Percentiles rank a stretch among this genome's conserved stretches.
phyloP scores from a whole-genome alignment of 2,797 vertebrate species.

The Gobionotothen gibberifrons region DNA sequence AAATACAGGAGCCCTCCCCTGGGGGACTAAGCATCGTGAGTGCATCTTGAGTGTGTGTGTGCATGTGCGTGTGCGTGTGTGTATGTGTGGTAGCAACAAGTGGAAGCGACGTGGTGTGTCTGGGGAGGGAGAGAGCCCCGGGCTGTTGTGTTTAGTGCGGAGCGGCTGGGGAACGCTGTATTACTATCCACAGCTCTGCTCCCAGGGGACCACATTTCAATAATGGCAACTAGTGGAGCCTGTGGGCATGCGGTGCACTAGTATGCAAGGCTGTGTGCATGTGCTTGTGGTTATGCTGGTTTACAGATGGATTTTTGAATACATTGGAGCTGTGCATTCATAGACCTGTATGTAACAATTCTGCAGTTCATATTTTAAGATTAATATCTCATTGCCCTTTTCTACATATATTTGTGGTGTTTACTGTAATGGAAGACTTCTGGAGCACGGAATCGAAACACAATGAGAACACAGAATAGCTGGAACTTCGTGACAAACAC shows the following conservation, averaged over 20 bases:
- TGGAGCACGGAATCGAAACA: no score
- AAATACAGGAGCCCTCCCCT: background rate
- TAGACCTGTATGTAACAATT: background rate
- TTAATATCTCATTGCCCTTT: background rate
- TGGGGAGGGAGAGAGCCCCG: constrained; percentile 29
- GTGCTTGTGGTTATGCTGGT: background rate
- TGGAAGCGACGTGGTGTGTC: constrained; percentile 16
- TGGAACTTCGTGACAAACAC: no score
- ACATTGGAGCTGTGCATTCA: background rate
- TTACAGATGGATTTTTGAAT: background rate
- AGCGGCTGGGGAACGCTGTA: constrained; percentile 30
- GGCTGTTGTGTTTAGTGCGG: constrained; percentile 41
- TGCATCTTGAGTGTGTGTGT: background rate
- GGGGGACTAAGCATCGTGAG: background rate
- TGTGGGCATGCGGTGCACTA: constrained; percentile 19
- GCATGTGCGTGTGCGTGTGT: no score
- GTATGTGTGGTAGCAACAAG: constrained; percentile 21
- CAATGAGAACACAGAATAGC: no score
- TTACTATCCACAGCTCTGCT: constrained; percentile 17
- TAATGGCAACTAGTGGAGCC: constrained; percentile 13
- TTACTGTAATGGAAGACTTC: no score
- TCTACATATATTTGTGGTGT: background rate
- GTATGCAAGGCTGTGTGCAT: background rate
- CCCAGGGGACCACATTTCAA: constrained; percentile 49
- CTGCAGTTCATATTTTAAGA: background rate